These are phyloP conservation scores for Cynopterus brachyotis DNA, from an alignment of 2,113 vertebrate genomes.

Conservation along the genomic window DNA sequence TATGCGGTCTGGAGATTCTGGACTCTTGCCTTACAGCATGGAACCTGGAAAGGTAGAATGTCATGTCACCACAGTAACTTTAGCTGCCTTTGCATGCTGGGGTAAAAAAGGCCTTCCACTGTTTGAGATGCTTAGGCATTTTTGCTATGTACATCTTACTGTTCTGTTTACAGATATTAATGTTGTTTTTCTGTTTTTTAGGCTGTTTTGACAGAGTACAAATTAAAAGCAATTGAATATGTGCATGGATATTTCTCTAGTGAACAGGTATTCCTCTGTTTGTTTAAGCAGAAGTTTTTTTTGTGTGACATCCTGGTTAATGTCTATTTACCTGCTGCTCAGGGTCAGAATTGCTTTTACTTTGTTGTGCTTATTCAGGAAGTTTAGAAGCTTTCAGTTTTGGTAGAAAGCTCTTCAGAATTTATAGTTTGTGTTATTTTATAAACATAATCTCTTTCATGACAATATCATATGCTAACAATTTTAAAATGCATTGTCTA, in stretches of 20 bases:
- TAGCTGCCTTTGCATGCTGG: not conserved
- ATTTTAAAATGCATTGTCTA: not conserved
- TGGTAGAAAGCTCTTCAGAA: not conserved
- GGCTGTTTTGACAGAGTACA: slow-evolving; percentile 98
- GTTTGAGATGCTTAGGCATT: not conserved
- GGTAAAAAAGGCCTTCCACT: not conserved
- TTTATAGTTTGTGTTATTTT: not conserved
- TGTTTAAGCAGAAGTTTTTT: not conserved
- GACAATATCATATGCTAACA: not conserved
- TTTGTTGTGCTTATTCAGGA: not conserved
- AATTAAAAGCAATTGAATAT: slow-evolving; percentile 97
- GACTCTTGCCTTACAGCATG: no score
- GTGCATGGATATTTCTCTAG: slow-evolving; percentile 99
- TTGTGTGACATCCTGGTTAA: not conserved
- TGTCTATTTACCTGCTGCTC: not conserved
- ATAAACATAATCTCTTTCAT: not conserved
- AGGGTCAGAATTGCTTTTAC: not conserved
- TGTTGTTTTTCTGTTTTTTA: slow-evolving; percentile 76
- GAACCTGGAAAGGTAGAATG: not conserved
- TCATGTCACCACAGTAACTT: not conserved
- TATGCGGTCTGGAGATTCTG: no score
- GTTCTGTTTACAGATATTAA: not conserved
- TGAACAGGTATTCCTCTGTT: slow-evolving; percentile 91
- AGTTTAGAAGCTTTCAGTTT: not conserved
- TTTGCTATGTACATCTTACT: not conserved